These are phyloP conservation scores for Pammene aurita DNA, from an alignment of 2,888 invertebrate genomes.

Conservation along the genomic window DNA sequence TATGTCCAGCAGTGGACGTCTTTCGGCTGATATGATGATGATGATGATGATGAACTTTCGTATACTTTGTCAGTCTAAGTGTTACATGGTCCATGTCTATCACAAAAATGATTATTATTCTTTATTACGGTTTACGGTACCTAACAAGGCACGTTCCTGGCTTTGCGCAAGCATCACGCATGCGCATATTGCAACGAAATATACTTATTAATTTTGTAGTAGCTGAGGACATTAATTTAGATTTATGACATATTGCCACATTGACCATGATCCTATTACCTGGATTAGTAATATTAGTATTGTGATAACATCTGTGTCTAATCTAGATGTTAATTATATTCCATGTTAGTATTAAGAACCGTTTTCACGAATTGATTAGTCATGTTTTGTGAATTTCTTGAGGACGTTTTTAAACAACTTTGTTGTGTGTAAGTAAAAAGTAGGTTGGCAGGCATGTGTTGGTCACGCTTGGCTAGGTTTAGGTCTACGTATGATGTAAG, in stretches of 20 bases:
- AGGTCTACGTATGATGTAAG: too few species aligned
- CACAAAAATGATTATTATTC: slow-evolving; percentile 60
- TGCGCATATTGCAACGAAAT: slow-evolving; percentile 38
- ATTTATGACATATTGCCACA: slow-evolving; percentile 36
- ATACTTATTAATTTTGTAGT: slow-evolving; percentile 36
- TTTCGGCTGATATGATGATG: too few species aligned
- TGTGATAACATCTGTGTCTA: slow-evolving; percentile 5
- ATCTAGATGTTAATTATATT: background rate
- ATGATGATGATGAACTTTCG: too few species aligned
- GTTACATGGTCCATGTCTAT: background rate
- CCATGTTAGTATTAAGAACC: background rate
- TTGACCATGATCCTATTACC: slow-evolving; percentile 10
- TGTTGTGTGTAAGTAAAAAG: background rate
- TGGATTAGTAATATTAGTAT: slow-evolving; percentile 7
- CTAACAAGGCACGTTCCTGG: slow-evolving; percentile 52
- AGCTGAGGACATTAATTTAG: slow-evolving; percentile 35
- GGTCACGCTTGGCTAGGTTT: background rate
- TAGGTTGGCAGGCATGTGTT: background rate
- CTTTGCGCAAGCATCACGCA: slow-evolving; percentile 47
- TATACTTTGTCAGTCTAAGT: too few species aligned
- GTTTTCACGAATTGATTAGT: slow-evolving; percentile 2
- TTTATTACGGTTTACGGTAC: slow-evolving; percentile 55
- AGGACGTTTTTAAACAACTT: background rate
- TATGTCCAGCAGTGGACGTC: too few species aligned
- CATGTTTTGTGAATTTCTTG: slow-evolving; percentile 10